These are phyloP conservation scores for Ceratotherium simum DNA, from an alignment of 2,113 vertebrate genomes.

Conservation along the genomic window DNA sequence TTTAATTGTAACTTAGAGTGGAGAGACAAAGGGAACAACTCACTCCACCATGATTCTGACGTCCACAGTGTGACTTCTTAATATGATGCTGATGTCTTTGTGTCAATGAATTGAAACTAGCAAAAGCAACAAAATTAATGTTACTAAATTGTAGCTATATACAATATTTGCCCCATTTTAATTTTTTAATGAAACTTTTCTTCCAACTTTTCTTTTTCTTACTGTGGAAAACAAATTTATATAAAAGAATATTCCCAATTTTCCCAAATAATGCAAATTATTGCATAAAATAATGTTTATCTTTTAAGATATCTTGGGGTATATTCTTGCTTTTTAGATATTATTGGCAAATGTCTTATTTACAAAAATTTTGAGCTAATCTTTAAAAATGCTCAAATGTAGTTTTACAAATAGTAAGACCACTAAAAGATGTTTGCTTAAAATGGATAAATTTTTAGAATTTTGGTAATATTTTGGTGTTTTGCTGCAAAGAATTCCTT, in stretches of 20 bases:
- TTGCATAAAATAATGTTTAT: slow-evolving; percentile 78
- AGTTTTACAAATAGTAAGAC: background rate
- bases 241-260: slow-evolving; percentile 30
- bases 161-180: background rate
- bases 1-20: too few relatives aligned
- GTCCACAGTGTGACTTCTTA: background rate
- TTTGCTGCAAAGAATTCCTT: background rate
- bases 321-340: slow-evolving; percentile 72
- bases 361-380: background rate
- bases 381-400: background rate
- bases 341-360: background rate
- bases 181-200: slow-evolving; percentile 56
- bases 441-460: background rate
- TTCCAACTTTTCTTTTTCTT: slow-evolving; percentile 65
- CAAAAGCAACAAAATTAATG: slow-evolving; percentile 29
- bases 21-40: too few relatives aligned
- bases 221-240: slow-evolving; percentile 28
- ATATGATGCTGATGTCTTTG: slow-evolving; percentile 63
- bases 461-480: background rate
- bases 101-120: slow-evolving; percentile 38
- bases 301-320: slow-evolving; percentile 70
- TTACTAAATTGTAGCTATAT: slow-evolving; percentile 41
- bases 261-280: slow-evolving; percentile 65
- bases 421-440: background rate
- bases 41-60: too few relatives aligned